phyloP scores from a whole-genome alignment of 2,888 invertebrate species.

The Sinodicranocentrus sp. region DNA sequence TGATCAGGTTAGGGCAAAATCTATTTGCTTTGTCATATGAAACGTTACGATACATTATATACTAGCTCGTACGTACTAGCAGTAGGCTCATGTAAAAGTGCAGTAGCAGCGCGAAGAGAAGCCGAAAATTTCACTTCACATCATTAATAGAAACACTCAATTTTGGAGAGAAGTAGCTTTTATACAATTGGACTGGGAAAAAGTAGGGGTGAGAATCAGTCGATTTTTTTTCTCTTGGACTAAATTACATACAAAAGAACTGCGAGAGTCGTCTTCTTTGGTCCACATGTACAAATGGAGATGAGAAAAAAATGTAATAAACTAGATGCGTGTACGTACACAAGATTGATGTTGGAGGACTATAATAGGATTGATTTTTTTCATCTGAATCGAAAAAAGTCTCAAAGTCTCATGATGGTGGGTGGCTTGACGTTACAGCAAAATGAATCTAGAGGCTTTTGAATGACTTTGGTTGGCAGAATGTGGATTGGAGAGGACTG shows the following conservation, averaged over 20 bases:
- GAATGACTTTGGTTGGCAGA: slow-evolving; percentile 34
- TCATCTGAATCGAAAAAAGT: slow-evolving; percentile 4
- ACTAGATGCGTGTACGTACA: background rate
- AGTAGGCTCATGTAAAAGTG: no score
- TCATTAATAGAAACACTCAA: slow-evolving; percentile 39
- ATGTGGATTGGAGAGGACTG: slow-evolving; percentile 52
- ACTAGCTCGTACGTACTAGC: no score
- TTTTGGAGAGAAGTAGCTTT: slow-evolving; percentile 26
- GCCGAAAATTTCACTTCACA: slow-evolving; percentile 27
- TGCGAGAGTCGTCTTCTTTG: background rate
- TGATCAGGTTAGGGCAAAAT: no score
- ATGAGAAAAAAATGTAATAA: slow-evolving; percentile 1
- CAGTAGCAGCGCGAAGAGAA: no score
- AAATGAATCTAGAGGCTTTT: slow-evolving; percentile 13
- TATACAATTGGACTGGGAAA: background rate
- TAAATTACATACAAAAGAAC: background rate
- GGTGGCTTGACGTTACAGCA: slow-evolving; percentile 1
- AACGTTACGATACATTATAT: no score
- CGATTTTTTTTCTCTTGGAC: background rate
- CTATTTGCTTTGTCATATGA: no score
- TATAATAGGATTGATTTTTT: slow-evolving; percentile 4
- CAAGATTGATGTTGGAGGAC: background rate
- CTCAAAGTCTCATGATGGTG: slow-evolving; percentile 8
- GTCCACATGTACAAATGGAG: slow-evolving; percentile 3
- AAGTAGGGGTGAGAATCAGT: slow-evolving; percentile 12